These are phyloP conservation scores for Acrossocheilus wenchowensis DNA, from an alignment of 2,797 vertebrate species.

Conservation along the genomic window DNA sequence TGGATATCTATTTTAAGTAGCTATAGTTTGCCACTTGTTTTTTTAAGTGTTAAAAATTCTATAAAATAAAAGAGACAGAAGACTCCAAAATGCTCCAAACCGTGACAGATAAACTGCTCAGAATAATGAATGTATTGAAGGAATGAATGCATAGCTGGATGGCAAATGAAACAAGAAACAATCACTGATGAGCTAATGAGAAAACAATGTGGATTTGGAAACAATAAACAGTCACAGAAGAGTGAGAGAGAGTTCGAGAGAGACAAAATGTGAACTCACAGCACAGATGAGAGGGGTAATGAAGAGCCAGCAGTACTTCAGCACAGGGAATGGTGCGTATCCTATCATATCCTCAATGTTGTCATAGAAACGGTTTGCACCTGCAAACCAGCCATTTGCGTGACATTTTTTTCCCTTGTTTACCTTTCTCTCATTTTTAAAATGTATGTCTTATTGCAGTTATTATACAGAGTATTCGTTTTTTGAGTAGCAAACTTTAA, in stretches of 20 bases:
- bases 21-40: no score
- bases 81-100: background rate
- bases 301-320: slow-evolving; percentile 85
- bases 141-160: background rate
- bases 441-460: background rate
- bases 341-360: slow-evolving; percentile 85
- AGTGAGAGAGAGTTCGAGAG: background rate
- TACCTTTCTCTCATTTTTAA: background rate
- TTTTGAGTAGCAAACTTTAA: background rate
- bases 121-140: background rate
- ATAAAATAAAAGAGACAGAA: background rate
- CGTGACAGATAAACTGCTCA: background rate
- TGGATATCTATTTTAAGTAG: background rate
- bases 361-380: slow-evolving; percentile 80
- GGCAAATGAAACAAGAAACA: background rate
- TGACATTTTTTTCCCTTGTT: slow-evolving; percentile 12
- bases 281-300: slow-evolving; percentile 77
- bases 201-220: background rate
- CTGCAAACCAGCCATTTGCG: slow-evolving; percentile 65
- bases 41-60: no score
- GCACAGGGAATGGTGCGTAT: slow-evolving; percentile 66
- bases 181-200: background rate
- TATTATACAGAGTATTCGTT: background rate
- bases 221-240: background rate
- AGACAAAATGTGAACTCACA: slow-evolving; percentile 66